Evolutionary conservation across 2,113 vertebrate genomes (phyloP).

Genomic region (Ammospiza nelsoni): DNA sequence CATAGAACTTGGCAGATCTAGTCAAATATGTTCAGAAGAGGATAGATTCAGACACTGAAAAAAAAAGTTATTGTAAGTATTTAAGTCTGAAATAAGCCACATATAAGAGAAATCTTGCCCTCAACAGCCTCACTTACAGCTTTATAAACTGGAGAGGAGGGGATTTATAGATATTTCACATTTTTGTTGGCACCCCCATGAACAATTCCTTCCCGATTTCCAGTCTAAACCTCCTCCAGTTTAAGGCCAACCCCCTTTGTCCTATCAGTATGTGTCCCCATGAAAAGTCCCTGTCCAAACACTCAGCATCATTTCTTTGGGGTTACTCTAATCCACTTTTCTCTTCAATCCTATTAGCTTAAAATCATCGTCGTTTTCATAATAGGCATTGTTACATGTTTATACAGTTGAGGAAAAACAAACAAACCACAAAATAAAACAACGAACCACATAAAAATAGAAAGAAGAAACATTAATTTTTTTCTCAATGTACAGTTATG

Average conservation of each 20-base stretch:
- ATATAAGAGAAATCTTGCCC: neutral
- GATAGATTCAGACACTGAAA: neutral
- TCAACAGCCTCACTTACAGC: neutral
- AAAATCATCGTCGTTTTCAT: neutral
- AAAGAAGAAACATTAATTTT: neutral
- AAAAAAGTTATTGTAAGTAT: neutral
- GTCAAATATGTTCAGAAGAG: neutral
- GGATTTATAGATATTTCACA: neutral
- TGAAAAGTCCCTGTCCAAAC: neutral
- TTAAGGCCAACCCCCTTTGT: neutral
- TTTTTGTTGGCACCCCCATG: neutral
- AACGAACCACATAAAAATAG: neutral
- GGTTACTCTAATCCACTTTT: neutral
- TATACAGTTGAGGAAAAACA: neutral
- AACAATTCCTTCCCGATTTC: neutral
- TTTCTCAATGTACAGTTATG: neutral
- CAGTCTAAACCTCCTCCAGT: neutral
- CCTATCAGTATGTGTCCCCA: neutral
- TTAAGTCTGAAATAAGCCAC: neutral
- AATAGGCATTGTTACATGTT: neutral
- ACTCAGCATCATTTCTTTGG: neutral
- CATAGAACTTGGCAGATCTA: neutral
- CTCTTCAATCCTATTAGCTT: neutral
- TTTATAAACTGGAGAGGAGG: neutral
- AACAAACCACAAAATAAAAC: neutral